Percentiles rank a stretch among this genome's conserved stretches.
phyloP scores from a whole-genome alignment of 30 jellyfish, hydroid and myxozoan genomes.

The Aurelia sp. region DNA sequence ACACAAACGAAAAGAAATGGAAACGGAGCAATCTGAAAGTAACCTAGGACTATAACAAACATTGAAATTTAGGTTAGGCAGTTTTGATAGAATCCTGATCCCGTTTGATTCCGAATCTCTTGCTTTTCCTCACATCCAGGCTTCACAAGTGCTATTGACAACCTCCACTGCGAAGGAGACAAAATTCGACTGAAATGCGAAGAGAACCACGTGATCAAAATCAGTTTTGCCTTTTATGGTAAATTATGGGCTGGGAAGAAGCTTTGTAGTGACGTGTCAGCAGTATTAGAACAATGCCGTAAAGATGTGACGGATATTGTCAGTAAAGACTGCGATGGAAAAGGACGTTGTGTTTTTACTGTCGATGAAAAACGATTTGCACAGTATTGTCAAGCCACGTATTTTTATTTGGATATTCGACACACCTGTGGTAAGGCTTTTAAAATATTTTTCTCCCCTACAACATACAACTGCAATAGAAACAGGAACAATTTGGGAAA shows the following conservation, averaged over 20 bases:
- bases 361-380: conserved; percentile 54
- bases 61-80: no score
- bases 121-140: conserved; percentile 17
- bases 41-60: no score
- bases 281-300: conserved; percentile 61
- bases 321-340: conserved; percentile 60
- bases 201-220: conserved; percentile 41
- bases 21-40: no score
- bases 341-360: conserved; percentile 45
- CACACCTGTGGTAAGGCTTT: conserved; percentile 77
- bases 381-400: conserved; percentile 64
- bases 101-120: not conserved
- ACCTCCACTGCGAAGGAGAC: conserved; percentile 83
- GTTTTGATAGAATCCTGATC: no score
- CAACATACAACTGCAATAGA: no score
- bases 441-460: no score
- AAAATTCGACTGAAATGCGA: conserved; percentile 79
- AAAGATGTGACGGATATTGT: conserved; percentile 66
- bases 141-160: conserved; percentile 29
- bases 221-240: conserved; percentile 80
- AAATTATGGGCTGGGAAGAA: conserved; percentile 81
- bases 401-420: conserved; percentile 72
- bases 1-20: no score
- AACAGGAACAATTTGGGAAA: no score
- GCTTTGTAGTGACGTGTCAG: conserved; percentile 68